Percentiles rank a stretch among this genome's conserved stretches.
phyloP scores from a whole-genome alignment of 2,888 invertebrate genomes.

The Tricholauxania praeusta region DNA sequence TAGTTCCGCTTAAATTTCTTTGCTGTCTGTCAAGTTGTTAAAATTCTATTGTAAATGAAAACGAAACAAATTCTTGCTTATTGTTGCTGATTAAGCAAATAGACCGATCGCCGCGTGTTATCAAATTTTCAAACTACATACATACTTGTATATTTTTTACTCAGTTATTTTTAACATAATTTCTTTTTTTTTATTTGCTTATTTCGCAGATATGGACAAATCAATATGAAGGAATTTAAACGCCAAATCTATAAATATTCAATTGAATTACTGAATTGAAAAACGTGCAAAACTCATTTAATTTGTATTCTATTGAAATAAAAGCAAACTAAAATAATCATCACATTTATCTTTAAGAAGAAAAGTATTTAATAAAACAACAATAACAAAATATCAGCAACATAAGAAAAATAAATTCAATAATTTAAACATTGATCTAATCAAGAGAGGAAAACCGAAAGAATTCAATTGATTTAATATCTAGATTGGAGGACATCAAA shows the following conservation, averaged over 20 bases:
- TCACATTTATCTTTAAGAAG: constrained; percentile 42
- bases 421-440: neutral
- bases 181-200: constrained; percentile 29
- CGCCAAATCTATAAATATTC: constrained; percentile 37
- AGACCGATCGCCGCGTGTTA: constrained; percentile 33
- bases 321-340: constrained; percentile 34
- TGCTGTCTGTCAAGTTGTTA: too few species aligned
- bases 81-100: constrained; percentile 43
- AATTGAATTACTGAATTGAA: constrained; percentile 11
- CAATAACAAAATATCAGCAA: neutral
- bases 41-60: too few species aligned
- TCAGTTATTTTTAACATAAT: constrained; percentile 1
- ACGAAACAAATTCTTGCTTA: too few species aligned
- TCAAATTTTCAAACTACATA: constrained; percentile 33
- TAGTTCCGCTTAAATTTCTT: too few species aligned
- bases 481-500: constrained; percentile 19
- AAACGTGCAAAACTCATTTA: constrained; percentile 9
- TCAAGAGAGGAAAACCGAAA: neutral
- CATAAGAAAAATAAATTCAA: constrained; percentile 3
- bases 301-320: constrained; percentile 14
- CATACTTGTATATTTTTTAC: neutral
- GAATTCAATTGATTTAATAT: neutral
- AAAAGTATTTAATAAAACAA: constrained; percentile 36
- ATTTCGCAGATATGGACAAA: constrained; percentile 48
- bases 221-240: constrained; percentile 50